A percentile compares a stretch with the other conserved stretches of the same genome.
These are phyloP conservation scores for Loxodonta africana DNA, from an alignment of 2,113 vertebrate genomes.

Conservation along the genomic window DNA sequence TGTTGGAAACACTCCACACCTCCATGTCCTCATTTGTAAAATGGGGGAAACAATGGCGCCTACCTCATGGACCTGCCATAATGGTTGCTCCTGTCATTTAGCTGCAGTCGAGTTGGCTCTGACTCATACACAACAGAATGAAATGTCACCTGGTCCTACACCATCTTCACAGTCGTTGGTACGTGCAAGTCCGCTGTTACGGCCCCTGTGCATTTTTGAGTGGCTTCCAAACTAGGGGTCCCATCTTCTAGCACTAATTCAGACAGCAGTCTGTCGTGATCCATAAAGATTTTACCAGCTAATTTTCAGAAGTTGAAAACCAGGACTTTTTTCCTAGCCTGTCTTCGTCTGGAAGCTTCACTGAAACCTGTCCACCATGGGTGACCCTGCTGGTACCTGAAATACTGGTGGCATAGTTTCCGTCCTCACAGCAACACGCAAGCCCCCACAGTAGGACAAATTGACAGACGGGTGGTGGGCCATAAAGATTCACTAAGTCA, in stretches of 20 bases:
- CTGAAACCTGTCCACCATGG: background rate
- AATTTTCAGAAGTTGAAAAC: background rate
- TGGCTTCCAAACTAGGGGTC: background rate
- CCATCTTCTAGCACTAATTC: background rate
- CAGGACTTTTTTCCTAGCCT: background rate
- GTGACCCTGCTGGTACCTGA: background rate
- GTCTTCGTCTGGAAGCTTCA: background rate
- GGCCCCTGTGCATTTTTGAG: background rate
- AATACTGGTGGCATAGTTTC: background rate
- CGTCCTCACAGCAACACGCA: background rate
- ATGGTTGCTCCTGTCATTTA: background rate
- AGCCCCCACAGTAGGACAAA: background rate
- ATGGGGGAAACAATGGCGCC: background rate
- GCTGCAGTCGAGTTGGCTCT: background rate
- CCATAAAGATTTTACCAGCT: background rate
- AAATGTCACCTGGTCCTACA: too few species aligned
- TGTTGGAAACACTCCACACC: background rate
- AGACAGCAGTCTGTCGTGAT: background rate
- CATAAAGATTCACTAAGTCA: fast-evolving
- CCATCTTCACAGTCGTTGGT: too few species aligned
- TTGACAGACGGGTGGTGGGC: background rate
- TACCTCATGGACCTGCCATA: background rate
- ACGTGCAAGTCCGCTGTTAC: background rate
- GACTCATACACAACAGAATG: background rate
- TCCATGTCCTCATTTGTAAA: background rate